Evolutionary conservation across 1,140 invertebrate species (phyloP), one percentile per base, ranked within the genome.

Genomic region (Drosophila grimshawi): DNA sequence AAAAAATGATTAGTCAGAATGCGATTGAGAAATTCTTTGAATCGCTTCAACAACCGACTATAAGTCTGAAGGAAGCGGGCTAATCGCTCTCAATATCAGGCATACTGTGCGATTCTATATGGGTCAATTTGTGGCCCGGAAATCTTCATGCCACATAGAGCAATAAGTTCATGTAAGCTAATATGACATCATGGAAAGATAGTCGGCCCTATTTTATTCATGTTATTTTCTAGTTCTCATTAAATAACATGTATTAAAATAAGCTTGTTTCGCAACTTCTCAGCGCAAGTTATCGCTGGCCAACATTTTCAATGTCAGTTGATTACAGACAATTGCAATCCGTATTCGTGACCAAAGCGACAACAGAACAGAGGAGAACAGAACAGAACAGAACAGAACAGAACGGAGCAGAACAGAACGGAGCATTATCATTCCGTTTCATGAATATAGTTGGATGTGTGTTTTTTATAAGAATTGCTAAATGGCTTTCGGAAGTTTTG

Each of bases 251-350:
- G 29, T 11, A 35, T 45, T 52, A 19, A 39, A 41, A 46, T n/a
- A 30, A 55, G 11, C 33, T 37, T 64, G 49, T 78, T 76, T 76
- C 76, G 67, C 67, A 78, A 78, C 45, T 56, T 61, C 62, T 66
- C 45, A 76, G 56, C n/a, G 11, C 6, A 4, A 75, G 45, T 76
- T 71, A 78, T 76, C 73, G 33, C 7, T 8, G 3, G 19, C 37
- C 56, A 61, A 48, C 48, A 39, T 41, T 72, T 81, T 81, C 67
- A 80, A 80, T 80, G 73, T 76, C 77, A 72, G 60, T 57, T 66
- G 64, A 80, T 79, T 67, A 63, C 71, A 33, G 33, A 62, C 64
- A 68, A 5, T 57, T 59, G 41, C 32, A 55, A 75, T 57, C 52
- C 60, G 60, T 41, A 63, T 63, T 43, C 41, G 56, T 45, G 49